These are phyloP conservation scores for Egretta garzetta DNA, from an alignment of 2,113 vertebrate genomes.

Conservation along the genomic window DNA sequence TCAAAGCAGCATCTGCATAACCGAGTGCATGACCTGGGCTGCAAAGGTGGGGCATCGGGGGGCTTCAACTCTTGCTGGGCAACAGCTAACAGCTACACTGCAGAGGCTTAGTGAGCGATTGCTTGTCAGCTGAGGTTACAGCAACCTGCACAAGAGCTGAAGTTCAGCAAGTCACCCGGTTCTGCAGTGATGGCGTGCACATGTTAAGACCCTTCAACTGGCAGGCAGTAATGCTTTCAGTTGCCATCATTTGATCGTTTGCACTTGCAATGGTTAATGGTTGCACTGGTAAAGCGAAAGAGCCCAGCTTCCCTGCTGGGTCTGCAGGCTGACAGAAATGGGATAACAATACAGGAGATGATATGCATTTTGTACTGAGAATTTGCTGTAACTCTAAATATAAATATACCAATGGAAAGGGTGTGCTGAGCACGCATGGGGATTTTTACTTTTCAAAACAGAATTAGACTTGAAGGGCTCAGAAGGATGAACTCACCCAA, in stretches of 20 bases:
- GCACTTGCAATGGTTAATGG: neutral
- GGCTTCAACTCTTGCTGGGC: neutral
- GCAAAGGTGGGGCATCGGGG: accelerated
- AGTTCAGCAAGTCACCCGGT: accelerated
- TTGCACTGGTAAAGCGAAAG: neutral
- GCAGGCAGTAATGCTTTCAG: neutral
- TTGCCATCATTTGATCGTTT: neutral
- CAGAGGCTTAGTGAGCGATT: accelerated
- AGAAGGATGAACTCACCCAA: neutral
- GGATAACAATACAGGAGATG: neutral
- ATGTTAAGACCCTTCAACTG: accelerated
- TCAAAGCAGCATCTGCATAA: neutral
- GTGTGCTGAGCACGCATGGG: neutral
- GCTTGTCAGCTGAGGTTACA: neutral
- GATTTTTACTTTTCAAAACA: neutral
- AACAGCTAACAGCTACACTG: neutral
- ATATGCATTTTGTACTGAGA: neutral
- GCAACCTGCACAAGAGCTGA: neutral
- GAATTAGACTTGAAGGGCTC: neutral
- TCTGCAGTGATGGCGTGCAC: neutral
- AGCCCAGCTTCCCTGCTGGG: neutral
- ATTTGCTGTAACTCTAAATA: neutral
- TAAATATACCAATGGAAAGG: neutral
- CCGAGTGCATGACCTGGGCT: accelerated
- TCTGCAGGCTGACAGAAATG: neutral